Evolutionary conservation across 2,797 vertebrate species (phyloP).

Genomic region (Rhadinocentrus ornatus): DNA sequence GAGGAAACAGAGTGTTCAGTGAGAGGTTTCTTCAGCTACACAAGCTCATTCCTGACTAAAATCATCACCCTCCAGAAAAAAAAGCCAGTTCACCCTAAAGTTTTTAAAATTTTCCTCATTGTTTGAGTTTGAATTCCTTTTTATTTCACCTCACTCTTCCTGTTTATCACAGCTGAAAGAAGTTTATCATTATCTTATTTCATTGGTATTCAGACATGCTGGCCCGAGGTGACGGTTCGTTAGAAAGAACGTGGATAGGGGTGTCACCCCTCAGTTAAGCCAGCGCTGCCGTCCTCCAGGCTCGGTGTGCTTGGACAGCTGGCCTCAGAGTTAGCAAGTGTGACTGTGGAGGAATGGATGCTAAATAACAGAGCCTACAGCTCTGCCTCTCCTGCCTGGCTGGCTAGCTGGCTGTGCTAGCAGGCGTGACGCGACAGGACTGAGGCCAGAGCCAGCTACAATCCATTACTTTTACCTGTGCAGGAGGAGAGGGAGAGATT

Average conservation of each 20-base stretch:
- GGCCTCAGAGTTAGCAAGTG: slow-evolving; percentile 75
- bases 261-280: slow-evolving; percentile 72
- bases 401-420: slow-evolving; percentile 46
- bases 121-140: slow-evolving; percentile 27
- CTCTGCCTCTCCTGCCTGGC: slow-evolving; percentile 35
- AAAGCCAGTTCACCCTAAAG: not conserved
- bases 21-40: no score
- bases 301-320: slow-evolving; percentile 71
- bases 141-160: slow-evolving; percentile 24
- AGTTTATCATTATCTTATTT: slow-evolving; percentile 16
- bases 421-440: slow-evolving; percentile 70
- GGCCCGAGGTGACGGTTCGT: slow-evolving; percentile 60
- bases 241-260: slow-evolving; percentile 63
- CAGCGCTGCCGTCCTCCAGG: slow-evolving; percentile 47
- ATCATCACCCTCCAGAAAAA: no score
- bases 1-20: no score
- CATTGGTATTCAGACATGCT: slow-evolving; percentile 67
- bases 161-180: slow-evolving; percentile 16
- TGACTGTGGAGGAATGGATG: slow-evolving; percentile 65
- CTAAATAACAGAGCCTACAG: slow-evolving; percentile 66
- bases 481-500: slow-evolving; percentile 51
- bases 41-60: no score
- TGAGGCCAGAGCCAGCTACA: slow-evolving; percentile 65
- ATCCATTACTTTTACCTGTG: slow-evolving; percentile 77
- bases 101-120: slow-evolving; percentile 16